Conservation (phyloP, 2,888 invertebrate genomes). For the Thecocarcelia acutangulata region DNA sequence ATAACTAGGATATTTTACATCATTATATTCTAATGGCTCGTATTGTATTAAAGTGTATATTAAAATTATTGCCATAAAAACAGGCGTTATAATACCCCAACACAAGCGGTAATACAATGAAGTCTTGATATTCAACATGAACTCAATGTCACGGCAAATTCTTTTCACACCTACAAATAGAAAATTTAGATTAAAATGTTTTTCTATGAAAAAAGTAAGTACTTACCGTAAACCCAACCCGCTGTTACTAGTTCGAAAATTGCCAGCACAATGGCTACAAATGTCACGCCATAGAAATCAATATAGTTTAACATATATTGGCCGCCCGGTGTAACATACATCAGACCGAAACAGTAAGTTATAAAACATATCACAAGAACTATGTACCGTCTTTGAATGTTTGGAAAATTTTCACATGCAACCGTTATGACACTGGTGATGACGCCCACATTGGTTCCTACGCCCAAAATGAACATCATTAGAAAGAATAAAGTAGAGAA, state of each 20-base stretch:
- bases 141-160: constrained; percentile 87
- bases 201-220: background rate
- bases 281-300: constrained; percentile 88
- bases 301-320: constrained; percentile 87
- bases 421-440: constrained; percentile 82
- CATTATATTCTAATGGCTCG: constrained; percentile 84
- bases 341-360: constrained; percentile 84
- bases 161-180: constrained; percentile 83
- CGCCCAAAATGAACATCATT: constrained; percentile 83
- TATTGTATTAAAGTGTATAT: constrained; percentile 86
- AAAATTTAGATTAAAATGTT: background rate
- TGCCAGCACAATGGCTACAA: constrained; percentile 86
- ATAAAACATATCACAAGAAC: constrained; percentile 81
- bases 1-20: constrained; percentile 83
- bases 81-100: constrained; percentile 89
- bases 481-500: constrained; percentile 83
- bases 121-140: constrained; percentile 87
- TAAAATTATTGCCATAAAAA: constrained; percentile 86
- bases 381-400: constrained; percentile 82
- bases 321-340: constrained; percentile 87
- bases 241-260: constrained; percentile 87
- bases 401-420: constrained; percentile 81
- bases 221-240: constrained; percentile 88
- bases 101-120: constrained; percentile 89
- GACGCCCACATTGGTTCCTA: constrained; percentile 82